phyloP scores from a whole-genome alignment of 1,140 invertebrate species.

The Platyura marginata region DNA sequence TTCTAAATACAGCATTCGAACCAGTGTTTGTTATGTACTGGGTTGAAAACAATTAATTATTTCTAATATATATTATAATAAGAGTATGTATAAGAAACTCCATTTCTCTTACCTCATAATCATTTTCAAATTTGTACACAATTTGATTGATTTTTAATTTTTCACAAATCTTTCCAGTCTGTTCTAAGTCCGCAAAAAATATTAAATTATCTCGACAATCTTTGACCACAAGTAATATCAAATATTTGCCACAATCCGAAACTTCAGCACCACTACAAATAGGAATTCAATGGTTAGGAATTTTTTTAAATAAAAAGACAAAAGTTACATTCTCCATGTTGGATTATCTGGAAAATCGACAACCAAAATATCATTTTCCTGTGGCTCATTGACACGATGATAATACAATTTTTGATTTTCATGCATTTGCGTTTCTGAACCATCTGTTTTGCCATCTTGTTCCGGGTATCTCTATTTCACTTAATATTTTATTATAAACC shows the following conservation, averaged over 20 bases:
- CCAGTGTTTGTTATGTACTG: constrained; percentile 86
- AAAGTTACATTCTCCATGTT: constrained; percentile 77
- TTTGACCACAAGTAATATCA: constrained; percentile 58
- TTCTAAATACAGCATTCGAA: constrained; percentile 67
- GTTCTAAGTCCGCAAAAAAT: constrained; percentile 59
- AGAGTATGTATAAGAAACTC: too few species aligned
- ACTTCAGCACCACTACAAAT: too few species aligned
- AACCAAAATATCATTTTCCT: constrained; percentile 74
- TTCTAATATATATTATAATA: constrained; percentile 1
- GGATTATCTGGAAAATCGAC: constrained; percentile 86
- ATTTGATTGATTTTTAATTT: constrained; percentile 52
- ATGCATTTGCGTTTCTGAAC: constrained; percentile 74
- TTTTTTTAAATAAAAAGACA: too few species aligned
- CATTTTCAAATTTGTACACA: constrained; percentile 79
- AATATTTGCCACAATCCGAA: constrained; percentile 80
- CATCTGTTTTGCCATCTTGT: constrained; percentile 63
- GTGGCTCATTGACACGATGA: constrained; percentile 71
- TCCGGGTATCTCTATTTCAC: too few species aligned
- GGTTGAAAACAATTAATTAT: constrained; percentile 16
- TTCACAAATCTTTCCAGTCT: constrained; percentile 35
- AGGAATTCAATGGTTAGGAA: constrained; percentile 33
- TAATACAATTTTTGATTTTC: constrained; percentile 89
- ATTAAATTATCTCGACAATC: constrained; percentile 79
- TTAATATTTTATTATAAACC: too few species aligned
- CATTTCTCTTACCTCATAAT: constrained; percentile 77